Percentiles rank a stretch among this genome's conserved stretches.
Conservation (phyloP, 2,797 vertebrate genomes). For the Gadopsis marmoratus region DNA sequence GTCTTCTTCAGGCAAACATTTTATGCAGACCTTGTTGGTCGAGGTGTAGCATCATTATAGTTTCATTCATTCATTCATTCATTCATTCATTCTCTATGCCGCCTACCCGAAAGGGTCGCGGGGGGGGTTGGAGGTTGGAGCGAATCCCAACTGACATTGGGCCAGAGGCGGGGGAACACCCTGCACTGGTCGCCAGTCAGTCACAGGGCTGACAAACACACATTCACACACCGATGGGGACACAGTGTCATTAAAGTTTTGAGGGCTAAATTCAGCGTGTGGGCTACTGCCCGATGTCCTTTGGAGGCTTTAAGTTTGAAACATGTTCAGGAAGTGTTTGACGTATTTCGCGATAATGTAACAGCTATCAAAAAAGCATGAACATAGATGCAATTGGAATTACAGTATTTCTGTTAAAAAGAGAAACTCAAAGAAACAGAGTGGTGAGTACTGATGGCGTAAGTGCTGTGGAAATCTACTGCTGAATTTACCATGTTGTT, state of each 20-base stretch:
- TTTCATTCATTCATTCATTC: too few species aligned
- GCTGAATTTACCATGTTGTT: not conserved
- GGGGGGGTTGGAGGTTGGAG: too few species aligned
- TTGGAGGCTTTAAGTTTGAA: not conserved
- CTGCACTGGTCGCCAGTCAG: too few species aligned
- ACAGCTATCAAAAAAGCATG: not conserved
- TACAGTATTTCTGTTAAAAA: not conserved
- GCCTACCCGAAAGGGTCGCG: too few species aligned
- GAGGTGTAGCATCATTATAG: not conserved
- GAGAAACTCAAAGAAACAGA: not conserved
- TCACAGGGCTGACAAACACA: too few species aligned
- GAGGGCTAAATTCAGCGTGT: not conserved
- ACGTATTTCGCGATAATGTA: not conserved
- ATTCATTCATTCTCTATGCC: too few species aligned
- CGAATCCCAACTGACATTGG: too few species aligned
- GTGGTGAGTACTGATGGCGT: constrained; percentile 1
- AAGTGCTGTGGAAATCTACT: not conserved
- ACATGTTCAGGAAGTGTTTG: not conserved
- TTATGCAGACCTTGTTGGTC: not conserved
- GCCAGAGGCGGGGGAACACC: too few species aligned
- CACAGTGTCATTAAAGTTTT: too few species aligned
- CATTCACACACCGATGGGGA: too few species aligned
- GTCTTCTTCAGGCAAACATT: not conserved
- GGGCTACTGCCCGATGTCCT: not conserved
- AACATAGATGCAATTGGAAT: not conserved